A percentile compares a stretch with the other conserved stretches of the same genome.
Conservation (phyloP, 2,113 vertebrate species). For the Junco hyemalis region DNA sequence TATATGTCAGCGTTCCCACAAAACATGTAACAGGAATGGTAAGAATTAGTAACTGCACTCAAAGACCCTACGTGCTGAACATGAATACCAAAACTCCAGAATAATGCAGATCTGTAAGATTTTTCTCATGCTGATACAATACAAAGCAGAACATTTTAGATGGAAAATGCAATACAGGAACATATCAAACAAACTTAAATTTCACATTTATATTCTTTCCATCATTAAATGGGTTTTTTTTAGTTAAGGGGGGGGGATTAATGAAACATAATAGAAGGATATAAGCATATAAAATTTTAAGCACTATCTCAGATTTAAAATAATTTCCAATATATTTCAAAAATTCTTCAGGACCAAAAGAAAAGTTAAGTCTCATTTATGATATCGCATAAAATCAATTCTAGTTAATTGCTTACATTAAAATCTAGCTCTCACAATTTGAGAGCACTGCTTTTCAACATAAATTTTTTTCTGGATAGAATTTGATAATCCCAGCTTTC, state of each 20-base stretch:
- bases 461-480: not conserved
- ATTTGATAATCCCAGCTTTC: not conserved
- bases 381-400: not conserved
- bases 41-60: not conserved
- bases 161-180: not conserved
- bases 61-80: not conserved
- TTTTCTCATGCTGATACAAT: not conserved
- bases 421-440: not conserved
- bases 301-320: not conserved
- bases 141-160: not conserved
- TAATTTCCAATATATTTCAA: not conserved
- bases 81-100: not conserved
- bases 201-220: not conserved
- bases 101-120: not conserved
- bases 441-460: not conserved
- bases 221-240: fast-evolving
- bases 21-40: not conserved
- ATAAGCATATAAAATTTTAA: not conserved
- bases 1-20: not conserved
- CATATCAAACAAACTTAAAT: not conserved
- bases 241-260: not conserved
- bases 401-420: not conserved
- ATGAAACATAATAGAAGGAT: not conserved
- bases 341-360: not conserved
- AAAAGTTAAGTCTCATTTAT: conserved; percentile 18